phyloP scores from a whole-genome alignment of 2,113 vertebrate species.

The Ardeotis arabs region DNA sequence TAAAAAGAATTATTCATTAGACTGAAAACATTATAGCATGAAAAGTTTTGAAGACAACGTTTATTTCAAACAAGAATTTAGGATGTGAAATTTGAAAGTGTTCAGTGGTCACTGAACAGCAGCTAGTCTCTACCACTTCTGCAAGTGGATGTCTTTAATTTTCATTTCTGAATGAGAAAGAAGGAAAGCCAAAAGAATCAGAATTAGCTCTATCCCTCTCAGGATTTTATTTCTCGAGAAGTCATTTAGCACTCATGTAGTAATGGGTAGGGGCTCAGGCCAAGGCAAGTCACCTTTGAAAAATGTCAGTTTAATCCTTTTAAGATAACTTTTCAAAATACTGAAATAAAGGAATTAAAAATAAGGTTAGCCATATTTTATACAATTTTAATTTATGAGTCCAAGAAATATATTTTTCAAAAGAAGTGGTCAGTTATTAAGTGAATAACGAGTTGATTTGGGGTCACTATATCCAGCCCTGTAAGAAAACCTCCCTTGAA shows the following conservation, averaged over 20 bases:
- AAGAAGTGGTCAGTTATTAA: background rate
- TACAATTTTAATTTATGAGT: background rate
- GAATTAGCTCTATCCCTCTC: background rate
- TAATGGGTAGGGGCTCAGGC: background rate
- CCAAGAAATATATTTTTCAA: background rate
- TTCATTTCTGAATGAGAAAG: background rate
- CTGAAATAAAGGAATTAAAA: background rate
- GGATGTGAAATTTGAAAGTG: background rate
- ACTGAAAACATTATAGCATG: background rate
- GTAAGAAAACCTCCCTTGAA: background rate
- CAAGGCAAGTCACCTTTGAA: background rate
- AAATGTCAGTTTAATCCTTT: background rate
- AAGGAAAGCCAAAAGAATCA: background rate
- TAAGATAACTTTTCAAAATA: background rate
- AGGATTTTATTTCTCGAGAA: background rate
- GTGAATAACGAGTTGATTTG: background rate
- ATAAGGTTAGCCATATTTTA: background rate
- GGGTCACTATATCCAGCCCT: background rate
- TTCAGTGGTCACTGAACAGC: background rate
- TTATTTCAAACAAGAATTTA: constrained; percentile 30
- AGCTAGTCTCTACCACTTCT: background rate
- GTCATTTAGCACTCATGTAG: background rate
- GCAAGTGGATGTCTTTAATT: background rate
- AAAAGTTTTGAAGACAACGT: constrained; percentile 6
- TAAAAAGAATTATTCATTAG: constrained; percentile 20